Evolutionary conservation across 53 echinoderm and acorn worm genomes (phyloP).

Genomic region (Zoroaster sp.): DNA sequence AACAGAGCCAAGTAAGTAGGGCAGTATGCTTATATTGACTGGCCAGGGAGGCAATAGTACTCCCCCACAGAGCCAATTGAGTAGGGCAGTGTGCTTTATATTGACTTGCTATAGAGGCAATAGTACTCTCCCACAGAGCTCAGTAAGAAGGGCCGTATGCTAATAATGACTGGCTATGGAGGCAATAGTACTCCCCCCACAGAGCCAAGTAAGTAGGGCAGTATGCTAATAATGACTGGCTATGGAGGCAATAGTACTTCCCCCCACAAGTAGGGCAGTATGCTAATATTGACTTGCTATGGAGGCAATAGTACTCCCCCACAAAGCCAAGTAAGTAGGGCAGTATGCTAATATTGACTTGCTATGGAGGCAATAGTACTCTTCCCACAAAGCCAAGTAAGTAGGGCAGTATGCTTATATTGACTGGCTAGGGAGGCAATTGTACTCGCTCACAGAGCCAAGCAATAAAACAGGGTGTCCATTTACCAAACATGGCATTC

Average conservation of each 20-base stretch:
- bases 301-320: too few relatives aligned
- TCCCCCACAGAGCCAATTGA: too few relatives aligned
- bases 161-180: background rate
- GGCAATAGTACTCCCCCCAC: background rate
- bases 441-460: too few relatives aligned
- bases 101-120: background rate
- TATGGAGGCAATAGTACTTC: too few relatives aligned
- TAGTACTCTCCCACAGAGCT: too few relatives aligned
- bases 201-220: too few relatives aligned
- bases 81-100: background rate
- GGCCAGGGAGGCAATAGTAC: background rate
- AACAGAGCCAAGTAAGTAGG: conserved; percentile 77
- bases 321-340: conserved; percentile 81
- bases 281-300: too few relatives aligned
- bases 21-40: background rate
- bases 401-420: conserved; percentile 13
- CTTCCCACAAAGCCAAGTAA: conserved; percentile 82
- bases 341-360: background rate
- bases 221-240: too few relatives aligned
- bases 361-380: too few relatives aligned
- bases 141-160: too few relatives aligned
- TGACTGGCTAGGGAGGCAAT: background rate
- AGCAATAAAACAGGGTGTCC: background rate
- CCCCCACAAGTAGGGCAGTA: too few relatives aligned
- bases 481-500: background rate